Percentiles rank a stretch among this genome's conserved stretches.
phyloP scores from a whole-genome alignment of 1,140 invertebrate species.

The Heliconius hewitsoni region DNA sequence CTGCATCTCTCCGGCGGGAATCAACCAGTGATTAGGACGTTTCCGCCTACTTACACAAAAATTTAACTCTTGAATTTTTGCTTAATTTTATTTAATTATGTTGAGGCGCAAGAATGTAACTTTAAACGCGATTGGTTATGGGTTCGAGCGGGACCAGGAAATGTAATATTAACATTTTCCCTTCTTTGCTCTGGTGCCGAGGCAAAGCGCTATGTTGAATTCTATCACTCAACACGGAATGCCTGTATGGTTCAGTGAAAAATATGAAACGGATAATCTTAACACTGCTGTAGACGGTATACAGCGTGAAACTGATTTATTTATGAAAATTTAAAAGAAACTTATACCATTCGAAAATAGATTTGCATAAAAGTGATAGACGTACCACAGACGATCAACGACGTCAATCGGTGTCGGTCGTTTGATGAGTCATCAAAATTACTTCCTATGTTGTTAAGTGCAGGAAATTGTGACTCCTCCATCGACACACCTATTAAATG shows the following conservation, averaged over 20 bases:
- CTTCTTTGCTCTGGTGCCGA: no score
- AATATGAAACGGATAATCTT: no score
- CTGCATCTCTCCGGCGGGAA: slow-evolving; percentile 57
- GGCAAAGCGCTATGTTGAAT: no score
- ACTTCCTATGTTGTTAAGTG: slow-evolving; percentile 80
- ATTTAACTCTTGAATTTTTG: not conserved
- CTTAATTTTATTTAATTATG: not conserved
- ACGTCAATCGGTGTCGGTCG: slow-evolving; percentile 68
- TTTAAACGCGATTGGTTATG: no score
- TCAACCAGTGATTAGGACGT: slow-evolving; percentile 69
- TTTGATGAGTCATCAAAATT: slow-evolving; percentile 80
- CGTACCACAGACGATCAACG: slow-evolving; percentile 49
- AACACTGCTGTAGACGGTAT: no score
- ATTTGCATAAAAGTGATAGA: slow-evolving; percentile 53
- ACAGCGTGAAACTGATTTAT: no score
- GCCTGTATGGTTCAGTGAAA: no score
- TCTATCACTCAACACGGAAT: no score
- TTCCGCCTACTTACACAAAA: slow-evolving; percentile 50
- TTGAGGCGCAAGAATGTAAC: no score
- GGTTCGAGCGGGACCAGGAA: no score
- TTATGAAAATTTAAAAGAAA: not conserved
- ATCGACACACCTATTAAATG: slow-evolving; percentile 71
- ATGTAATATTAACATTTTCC: no score
- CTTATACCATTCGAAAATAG: not conserved
- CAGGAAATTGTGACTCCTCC: slow-evolving; percentile 79